These are phyloP conservation scores for Bothrops jararaca DNA, from an alignment of 2,113 vertebrate species.

Conservation along the genomic window DNA sequence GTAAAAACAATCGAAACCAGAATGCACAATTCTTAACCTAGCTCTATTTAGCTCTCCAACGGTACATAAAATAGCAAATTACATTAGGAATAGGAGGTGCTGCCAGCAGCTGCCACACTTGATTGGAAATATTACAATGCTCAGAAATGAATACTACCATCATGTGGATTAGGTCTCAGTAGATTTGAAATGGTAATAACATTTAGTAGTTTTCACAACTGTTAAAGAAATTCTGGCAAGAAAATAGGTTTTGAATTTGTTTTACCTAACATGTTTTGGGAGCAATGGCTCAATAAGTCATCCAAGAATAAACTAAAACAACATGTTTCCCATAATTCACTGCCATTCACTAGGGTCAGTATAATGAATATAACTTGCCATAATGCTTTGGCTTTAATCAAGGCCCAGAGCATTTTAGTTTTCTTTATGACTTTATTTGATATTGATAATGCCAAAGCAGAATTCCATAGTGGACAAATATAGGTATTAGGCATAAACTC, in stretches of 20 bases:
- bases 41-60: slow-evolving; percentile 55
- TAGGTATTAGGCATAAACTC: background rate
- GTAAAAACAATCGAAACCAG: slow-evolving; percentile 66
- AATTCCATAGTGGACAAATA: background rate
- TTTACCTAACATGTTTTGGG: slow-evolving; percentile 44
- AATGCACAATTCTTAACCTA: slow-evolving; percentile 50
- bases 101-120: slow-evolving; percentile 59
- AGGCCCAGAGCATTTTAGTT: background rate
- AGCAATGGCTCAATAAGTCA: slow-evolving; percentile 36
- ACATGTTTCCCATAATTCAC: slow-evolving; percentile 28
- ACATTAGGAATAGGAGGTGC: slow-evolving; percentile 53
- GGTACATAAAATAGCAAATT: slow-evolving; percentile 45
- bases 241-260: background rate
- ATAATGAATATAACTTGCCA: slow-evolving; percentile 2
- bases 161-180: slow-evolving; percentile 45
- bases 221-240: slow-evolving; percentile 44
- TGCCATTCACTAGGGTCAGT: slow-evolving; percentile 12
- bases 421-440: slow-evolving; percentile 8
- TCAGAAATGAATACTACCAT: slow-evolving; percentile 55
- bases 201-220: slow-evolving; percentile 42
- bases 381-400: background rate
- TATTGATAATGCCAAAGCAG: background rate
- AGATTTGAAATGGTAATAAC: slow-evolving; percentile 48
- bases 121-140: slow-evolving; percentile 42
- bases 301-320: slow-evolving; percentile 39